Evolutionary conservation across 2,888 invertebrate species (phyloP).

Genomic region (Drosophila tripunctata): DNA sequence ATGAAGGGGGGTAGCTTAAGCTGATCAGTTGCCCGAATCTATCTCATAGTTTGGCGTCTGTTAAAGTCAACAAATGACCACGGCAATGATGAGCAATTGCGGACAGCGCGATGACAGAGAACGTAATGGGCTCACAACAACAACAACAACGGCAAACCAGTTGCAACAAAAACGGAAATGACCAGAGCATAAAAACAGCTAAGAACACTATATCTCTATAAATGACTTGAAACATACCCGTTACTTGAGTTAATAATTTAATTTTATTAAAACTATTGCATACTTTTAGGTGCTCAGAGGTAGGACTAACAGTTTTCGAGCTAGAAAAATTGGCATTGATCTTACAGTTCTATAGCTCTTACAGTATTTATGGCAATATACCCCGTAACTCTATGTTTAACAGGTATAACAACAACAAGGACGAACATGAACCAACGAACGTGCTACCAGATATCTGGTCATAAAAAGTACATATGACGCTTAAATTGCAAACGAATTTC

Average conservation of each 20-base stretch:
- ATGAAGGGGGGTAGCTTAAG: constrained; percentile 15
- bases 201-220: not conserved
- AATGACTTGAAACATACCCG: not conserved
- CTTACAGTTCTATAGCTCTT: not conserved
- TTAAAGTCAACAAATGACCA: constrained; percentile 28
- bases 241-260: not conserved
- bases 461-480: constrained; percentile 59
- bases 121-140: constrained; percentile 29
- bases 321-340: too few species aligned
- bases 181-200: constrained; percentile 64
- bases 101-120: constrained; percentile 63
- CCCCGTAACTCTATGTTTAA: too few species aligned
- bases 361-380: not conserved
- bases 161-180: constrained; percentile 70
- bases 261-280: not conserved
- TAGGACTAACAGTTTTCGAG: not conserved
- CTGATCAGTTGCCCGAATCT: constrained; percentile 18
- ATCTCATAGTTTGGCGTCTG: constrained; percentile 15
- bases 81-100: constrained; percentile 62
- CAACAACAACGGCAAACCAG: constrained; percentile 11
- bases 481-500: constrained; percentile 74
- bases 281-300: not conserved
- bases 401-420: constrained; percentile 54
- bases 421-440: constrained; percentile 41
- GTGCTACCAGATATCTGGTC: constrained; percentile 38